phyloP scores from a whole-genome alignment of 2,888 invertebrate species.

The Drosophila macrospina region DNA sequence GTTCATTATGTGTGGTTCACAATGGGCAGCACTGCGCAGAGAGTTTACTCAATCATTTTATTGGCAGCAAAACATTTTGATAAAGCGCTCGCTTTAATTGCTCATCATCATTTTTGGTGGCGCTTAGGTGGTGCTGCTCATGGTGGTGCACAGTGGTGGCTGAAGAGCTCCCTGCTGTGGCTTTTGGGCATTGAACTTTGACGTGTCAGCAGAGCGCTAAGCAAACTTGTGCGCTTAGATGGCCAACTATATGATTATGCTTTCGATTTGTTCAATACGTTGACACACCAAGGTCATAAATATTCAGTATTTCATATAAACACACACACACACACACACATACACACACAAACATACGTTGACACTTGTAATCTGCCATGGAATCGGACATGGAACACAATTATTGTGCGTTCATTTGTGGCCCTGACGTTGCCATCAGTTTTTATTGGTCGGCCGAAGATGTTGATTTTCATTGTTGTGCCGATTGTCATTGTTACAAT shows the following conservation, averaged over 20 bases:
- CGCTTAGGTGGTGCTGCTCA: not conserved
- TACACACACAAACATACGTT: conserved; percentile 5
- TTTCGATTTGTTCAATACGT: conserved; percentile 27
- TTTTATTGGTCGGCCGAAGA: conserved; percentile 14
- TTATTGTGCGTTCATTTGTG: conserved; percentile 45
- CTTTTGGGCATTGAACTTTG: conserved; percentile 52
- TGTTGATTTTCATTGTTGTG: conserved; percentile 1
- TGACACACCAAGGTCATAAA: conserved; percentile 40
- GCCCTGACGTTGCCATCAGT: conserved; percentile 23
- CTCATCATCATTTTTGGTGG: conserved; percentile 41
- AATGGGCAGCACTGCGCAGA: conserved; percentile 3
- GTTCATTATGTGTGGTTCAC: not conserved
- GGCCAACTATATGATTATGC: conserved; percentile 16
- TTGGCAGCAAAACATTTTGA: conserved; percentile 38
- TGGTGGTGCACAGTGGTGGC: conserved; percentile 16
- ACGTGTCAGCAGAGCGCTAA: conserved; percentile 15
- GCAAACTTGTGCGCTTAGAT: not conserved
- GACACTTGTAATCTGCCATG: conserved; percentile 36
- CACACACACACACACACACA: not conserved
- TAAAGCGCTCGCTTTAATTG: conserved; percentile 61
- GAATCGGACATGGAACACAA: conserved; percentile 30
- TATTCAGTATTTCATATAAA: conserved; percentile 15
- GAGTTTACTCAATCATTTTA: conserved; percentile 23
- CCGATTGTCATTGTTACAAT: conserved; percentile 8
- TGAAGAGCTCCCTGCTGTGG: conserved; percentile 24